Percentiles rank a stretch among this genome's conserved stretches.
phyloP scores from a whole-genome alignment of 2,888 invertebrate species.

The Sycophila texana region DNA sequence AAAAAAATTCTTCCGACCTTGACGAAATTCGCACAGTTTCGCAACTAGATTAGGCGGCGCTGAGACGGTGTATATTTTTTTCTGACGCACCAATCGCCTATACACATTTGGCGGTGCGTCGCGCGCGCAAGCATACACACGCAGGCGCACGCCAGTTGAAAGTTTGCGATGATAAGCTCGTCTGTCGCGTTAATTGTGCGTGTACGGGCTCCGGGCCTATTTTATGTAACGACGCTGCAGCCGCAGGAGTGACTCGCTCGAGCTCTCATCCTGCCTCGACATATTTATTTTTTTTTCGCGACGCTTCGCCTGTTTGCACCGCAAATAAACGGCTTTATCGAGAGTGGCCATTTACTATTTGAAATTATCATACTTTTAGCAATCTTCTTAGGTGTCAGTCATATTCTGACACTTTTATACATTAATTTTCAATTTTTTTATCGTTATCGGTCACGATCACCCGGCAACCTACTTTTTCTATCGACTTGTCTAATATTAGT shows the following conservation, averaged over 20 bases:
- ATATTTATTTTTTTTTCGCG: too few species aligned
- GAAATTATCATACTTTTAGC: too few species aligned
- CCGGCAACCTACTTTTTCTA: too few species aligned
- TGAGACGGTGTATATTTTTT: not conserved
- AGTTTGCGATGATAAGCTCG: slow-evolving; percentile 49
- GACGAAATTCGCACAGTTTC: slow-evolving; percentile 17
- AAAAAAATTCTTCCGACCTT: slow-evolving; percentile 6
- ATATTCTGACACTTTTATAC: too few species aligned
- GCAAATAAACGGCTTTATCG: too few species aligned
- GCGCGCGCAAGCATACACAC: not conserved
- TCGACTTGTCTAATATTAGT: too few species aligned
- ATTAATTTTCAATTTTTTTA: too few species aligned
- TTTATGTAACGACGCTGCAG: slow-evolving; percentile 15
- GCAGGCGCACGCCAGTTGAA: slow-evolving; percentile 28
- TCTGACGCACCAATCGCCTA: slow-evolving; percentile 29
- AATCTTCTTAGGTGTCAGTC: too few species aligned
- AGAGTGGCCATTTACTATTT: too few species aligned
- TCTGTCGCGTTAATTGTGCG: slow-evolving; percentile 26
- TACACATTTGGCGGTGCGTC: slow-evolving; percentile 10
- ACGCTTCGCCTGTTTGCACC: too few species aligned
- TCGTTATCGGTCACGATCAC: too few species aligned
- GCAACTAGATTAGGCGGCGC: slow-evolving; percentile 43
- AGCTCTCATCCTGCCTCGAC: too few species aligned
- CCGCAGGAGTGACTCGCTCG: not conserved
- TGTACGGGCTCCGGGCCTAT: slow-evolving; percentile 7